phyloP scores from a whole-genome alignment of 2,797 vertebrate species.

The Pterois miles region DNA sequence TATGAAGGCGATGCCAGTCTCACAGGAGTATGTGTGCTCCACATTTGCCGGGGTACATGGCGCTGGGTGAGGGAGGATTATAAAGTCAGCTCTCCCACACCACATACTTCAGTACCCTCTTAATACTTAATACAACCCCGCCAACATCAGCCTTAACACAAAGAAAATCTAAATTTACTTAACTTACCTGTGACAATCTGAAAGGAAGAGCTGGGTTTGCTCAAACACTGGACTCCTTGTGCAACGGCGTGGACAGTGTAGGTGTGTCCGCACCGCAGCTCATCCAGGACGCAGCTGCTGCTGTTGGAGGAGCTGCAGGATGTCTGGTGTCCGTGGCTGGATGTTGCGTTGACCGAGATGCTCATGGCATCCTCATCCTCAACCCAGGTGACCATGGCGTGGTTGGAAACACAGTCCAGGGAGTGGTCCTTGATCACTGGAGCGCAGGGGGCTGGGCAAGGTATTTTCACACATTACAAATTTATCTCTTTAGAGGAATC shows the following conservation, averaged over 20 bases:
- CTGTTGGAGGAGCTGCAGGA: conserved; percentile 67
- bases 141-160: background rate
- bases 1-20: conserved; percentile 61
- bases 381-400: conserved; percentile 70
- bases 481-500: background rate
- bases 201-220: conserved; percentile 63
- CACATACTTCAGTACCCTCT: background rate
- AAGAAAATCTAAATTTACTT: background rate
- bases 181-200: conserved; percentile 73
- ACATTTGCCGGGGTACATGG: conserved; percentile 79
- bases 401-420: conserved; percentile 67
- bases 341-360: conserved; percentile 66
- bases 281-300: conserved; percentile 69
- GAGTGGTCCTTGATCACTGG: conserved; percentile 63
- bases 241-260: conserved; percentile 66
- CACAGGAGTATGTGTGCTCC: conserved; percentile 66
- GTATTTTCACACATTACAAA: background rate
- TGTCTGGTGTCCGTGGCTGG: conserved; percentile 48
- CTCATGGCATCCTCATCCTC: conserved; percentile 44
- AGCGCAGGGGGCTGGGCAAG: conserved; percentile 77
- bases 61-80: conserved; percentile 45
- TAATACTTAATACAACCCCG: background rate
- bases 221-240: conserved; percentile 69
- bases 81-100: background rate
- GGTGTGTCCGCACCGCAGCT: conserved; percentile 75